Base-by-base conservation (phyloP, 2,797 vertebrate genomes). In the Agapornis canus region DNA sequence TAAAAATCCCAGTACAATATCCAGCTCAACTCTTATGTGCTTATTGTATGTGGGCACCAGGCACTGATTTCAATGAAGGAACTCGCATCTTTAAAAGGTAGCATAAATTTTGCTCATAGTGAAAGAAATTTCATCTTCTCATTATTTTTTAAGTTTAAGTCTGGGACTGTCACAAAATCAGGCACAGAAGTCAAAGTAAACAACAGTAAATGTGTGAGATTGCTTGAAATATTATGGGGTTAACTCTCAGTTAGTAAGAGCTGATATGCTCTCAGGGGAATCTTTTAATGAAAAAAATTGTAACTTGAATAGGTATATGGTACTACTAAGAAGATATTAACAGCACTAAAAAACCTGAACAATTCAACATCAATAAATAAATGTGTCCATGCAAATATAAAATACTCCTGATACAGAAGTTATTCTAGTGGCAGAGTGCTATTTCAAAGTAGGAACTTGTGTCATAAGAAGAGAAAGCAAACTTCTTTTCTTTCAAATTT, bases 401-500 rank as follows among this genome's bases (percentile, higher is more conserved):
- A 71, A 51, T 51, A 59, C 1, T 51, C 10, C 4, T 13, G 12
- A 39, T 64, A 63, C 9, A 57, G 57, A 82, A 32, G 6, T 10
- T 90, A 80, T 84, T 56, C 32, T 37, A 70, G 22, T 54, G 29
- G 14, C 42, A 76, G 14, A 39, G 18, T 61, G 45, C 23, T 75
- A 48, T 89, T 86, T 69, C 54, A 59, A 66, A 81, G 56, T 45
- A 87, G 45, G 47, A 29, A 88, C 51, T 93, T 70, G 25, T 90
- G 29, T 40, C 51, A 71, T 16, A 93, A 42, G 51, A 85, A 82
- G 16, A 75, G 69, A 94, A 75, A 86, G 23, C 16, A 71, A 76
- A 56, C 35, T 78, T 52, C 80, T 86, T 93, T 93, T 82, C 78
- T 86, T 96, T 92, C 43, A 69, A 81, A 87, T 92, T 96, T 97